Evolutionary conservation across 2,113 vertebrate species (phyloP).

Genomic region (Anguilla japonica): DNA sequence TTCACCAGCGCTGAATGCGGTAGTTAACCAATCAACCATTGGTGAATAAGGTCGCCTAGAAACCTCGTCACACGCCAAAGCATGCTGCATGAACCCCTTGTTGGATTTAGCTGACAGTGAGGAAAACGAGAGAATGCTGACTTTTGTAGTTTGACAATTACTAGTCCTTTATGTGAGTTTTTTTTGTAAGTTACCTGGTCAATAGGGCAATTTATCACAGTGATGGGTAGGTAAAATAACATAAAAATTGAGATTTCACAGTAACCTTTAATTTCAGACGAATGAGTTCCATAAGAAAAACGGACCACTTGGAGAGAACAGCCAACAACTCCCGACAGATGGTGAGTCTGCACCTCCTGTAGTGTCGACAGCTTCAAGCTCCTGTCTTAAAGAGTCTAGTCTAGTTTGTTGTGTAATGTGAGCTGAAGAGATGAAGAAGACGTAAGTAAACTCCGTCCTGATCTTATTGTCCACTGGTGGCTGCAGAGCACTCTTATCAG

Average conservation of each 20-base stretch:
- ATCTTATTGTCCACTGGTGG: no score
- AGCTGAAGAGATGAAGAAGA: not conserved
- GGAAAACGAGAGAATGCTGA: not conserved
- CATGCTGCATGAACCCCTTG: conserved; percentile 7
- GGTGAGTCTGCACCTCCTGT: conserved; percentile 66
- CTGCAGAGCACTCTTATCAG: no score
- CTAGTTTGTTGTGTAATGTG: not conserved
- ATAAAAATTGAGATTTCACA: no score
- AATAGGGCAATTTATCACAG: no score
- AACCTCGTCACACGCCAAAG: not conserved
- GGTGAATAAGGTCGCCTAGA: not conserved
- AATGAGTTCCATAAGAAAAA: conserved; percentile 78
- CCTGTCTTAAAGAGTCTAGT: no score
- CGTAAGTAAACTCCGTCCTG: not conserved
- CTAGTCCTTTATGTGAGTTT: not conserved
- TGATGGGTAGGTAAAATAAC: no score
- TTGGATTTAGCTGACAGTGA: conserved; percentile 5
- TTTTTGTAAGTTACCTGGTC: not conserved
- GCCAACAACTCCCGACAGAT: conserved; percentile 79
- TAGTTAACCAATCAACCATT: not conserved
- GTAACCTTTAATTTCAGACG: conserved; percentile 60
- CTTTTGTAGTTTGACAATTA: not conserved
- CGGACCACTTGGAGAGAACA: conserved; percentile 88
- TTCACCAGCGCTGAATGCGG: not conserved
- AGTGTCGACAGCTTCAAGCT: not conserved